These are phyloP conservation scores for Eunapius fragilis DNA, from an alignment of 37 sponge, comb jelly and placozoan species.

Conservation along the genomic window DNA sequence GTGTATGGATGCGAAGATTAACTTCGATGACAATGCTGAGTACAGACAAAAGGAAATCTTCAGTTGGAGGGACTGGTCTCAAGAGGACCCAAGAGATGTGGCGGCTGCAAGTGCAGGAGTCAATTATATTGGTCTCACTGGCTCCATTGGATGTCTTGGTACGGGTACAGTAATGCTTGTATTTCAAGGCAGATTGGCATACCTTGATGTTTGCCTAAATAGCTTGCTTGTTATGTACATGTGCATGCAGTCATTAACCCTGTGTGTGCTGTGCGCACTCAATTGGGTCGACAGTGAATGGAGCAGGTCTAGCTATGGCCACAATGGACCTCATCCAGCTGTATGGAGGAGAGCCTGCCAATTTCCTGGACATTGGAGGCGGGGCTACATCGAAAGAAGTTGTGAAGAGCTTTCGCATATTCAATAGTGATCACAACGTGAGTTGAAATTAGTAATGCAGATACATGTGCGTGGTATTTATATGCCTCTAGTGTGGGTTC, in stretches of 20 bases:
- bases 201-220: too few relatives aligned
- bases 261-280: background rate
- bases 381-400: slow-evolving; percentile 84
- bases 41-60: slow-evolving; percentile 85
- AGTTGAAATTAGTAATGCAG: slow-evolving; percentile 7
- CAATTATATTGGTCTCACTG: slow-evolving; percentile 91
- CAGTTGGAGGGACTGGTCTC: slow-evolving; percentile 81
- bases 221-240: too few relatives aligned
- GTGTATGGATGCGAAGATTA: slow-evolving; percentile 96
- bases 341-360: slow-evolving; percentile 89
- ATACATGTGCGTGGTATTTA: too few relatives aligned
- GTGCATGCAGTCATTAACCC: too few relatives aligned
- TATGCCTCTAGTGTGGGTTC: too few relatives aligned
- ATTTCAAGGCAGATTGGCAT: too few relatives aligned
- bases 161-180: slow-evolving; percentile 16
- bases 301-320: slow-evolving; percentile 97
- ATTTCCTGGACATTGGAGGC: slow-evolving; percentile 96
- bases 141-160: slow-evolving; percentile 96
- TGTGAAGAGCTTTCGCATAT: slow-evolving; percentile 84
- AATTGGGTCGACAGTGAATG: slow-evolving; percentile 80
- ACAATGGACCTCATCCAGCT: slow-evolving; percentile 96
- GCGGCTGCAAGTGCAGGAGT: slow-evolving; percentile 82
- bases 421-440: slow-evolving; percentile 76
- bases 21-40: slow-evolving; percentile 93
- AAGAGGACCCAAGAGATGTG: slow-evolving; percentile 94